These are phyloP conservation scores for Pomacea maculata DNA, from an alignment of 1,140 invertebrate genomes.

Conservation along the genomic window DNA sequence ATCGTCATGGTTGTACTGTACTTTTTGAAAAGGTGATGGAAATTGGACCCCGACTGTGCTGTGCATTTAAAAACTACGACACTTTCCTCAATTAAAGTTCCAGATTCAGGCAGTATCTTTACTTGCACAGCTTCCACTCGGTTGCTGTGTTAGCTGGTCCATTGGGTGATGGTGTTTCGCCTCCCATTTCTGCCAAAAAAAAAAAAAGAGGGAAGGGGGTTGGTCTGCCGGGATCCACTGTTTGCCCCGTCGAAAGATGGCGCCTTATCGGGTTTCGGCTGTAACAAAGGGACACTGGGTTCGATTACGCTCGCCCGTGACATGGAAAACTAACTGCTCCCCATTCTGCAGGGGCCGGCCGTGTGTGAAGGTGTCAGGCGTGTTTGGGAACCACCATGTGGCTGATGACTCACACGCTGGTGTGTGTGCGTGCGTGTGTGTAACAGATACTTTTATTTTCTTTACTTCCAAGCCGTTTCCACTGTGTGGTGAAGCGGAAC, in stretches of 20 bases:
- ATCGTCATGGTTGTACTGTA: too few species aligned
- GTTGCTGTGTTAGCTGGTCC: not conserved
- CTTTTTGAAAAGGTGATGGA: too few species aligned
- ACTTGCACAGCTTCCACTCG: too few species aligned
- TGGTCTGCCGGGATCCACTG: slow-evolving; percentile 6
- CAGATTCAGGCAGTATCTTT: too few species aligned
- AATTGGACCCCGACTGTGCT: too few species aligned
- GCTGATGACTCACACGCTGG: not conserved
- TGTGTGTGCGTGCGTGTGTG: not conserved
- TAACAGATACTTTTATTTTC: too few species aligned
- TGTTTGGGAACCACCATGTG: not conserved
- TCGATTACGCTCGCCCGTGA: slow-evolving; percentile 2
- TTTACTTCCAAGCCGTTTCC: not conserved
- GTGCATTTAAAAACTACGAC: too few species aligned
- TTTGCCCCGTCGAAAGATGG: not conserved
- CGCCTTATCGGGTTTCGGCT: slow-evolving; percentile 16
- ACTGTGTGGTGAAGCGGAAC: slow-evolving; percentile 6
- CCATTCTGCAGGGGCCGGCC: not conserved
- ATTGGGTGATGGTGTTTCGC: not conserved
- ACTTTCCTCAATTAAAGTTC: too few species aligned
- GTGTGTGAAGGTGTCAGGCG: not conserved
- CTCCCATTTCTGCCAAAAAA: not conserved
- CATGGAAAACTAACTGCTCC: slow-evolving; percentile 12
- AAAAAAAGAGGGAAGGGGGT: not conserved
- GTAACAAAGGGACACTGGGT: slow-evolving; percentile 5